Percentiles rank a stretch among this genome's conserved stretches.
Conservation (phyloP, 2,888 invertebrate species). For the Agriotes lineatus region DNA sequence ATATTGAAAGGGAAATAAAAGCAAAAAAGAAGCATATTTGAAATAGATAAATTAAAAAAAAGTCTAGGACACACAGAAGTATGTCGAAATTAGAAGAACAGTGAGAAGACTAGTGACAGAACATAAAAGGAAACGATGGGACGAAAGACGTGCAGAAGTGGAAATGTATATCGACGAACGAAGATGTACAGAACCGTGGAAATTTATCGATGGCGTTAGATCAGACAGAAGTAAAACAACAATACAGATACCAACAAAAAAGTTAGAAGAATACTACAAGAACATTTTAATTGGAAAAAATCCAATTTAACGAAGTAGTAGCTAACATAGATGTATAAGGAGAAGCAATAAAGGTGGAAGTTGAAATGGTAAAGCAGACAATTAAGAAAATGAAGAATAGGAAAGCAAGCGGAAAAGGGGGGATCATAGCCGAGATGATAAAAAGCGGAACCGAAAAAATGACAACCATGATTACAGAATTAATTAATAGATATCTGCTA, state of each 20-base stretch:
- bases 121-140: slow-evolving; percentile 6
- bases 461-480: slow-evolving; percentile 3
- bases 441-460: background rate
- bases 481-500: no score
- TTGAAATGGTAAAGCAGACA: background rate
- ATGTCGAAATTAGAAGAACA: no score
- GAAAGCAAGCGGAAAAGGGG: background rate
- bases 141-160: slow-evolving; percentile 7
- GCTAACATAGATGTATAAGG: background rate
- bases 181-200: background rate
- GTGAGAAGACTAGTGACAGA: background rate
- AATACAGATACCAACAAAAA: no score
- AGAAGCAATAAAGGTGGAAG: background rate
- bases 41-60: background rate
- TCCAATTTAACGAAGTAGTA: no score
- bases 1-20: no score
- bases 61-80: no score
- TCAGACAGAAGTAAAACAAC: no score
- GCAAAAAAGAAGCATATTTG: slow-evolving; percentile 4
- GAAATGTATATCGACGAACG: slow-evolving; percentile 1
- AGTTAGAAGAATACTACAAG: no score
- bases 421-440: no score
- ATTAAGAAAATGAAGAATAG: background rate
- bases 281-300: no score
- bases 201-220: no score